phyloP scores from a whole-genome alignment of 2,888 invertebrate species.

The Tromatobia lineatoria region DNA sequence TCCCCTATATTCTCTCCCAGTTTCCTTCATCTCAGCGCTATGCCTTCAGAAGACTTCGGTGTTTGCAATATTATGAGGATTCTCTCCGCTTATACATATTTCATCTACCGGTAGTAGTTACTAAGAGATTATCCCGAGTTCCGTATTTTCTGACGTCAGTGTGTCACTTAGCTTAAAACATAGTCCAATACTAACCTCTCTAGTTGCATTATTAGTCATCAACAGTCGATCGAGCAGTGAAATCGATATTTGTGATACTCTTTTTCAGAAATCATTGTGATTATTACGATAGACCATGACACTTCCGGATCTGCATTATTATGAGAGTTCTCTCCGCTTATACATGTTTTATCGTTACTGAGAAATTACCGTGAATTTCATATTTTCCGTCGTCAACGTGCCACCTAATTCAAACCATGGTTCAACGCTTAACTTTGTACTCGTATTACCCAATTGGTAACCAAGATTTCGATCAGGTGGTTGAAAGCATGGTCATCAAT shows the following conservation, averaged over 20 bases:
- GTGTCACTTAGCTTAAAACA: not conserved
- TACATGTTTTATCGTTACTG: not conserved
- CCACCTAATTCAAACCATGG: not conserved
- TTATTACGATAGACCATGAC: too few relatives aligned
- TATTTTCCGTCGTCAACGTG: not conserved
- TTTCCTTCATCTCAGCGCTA: not conserved
- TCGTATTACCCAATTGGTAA: not conserved
- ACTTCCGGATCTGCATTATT: slow-evolving; percentile 6
- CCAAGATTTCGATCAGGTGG: not conserved
- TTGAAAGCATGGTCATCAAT: not conserved
- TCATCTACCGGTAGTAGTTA: not conserved
- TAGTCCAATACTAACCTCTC: not conserved
- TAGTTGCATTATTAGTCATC: not conserved
- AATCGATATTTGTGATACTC: too few relatives aligned
- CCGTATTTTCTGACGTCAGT: not conserved
- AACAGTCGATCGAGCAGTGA: too few relatives aligned
- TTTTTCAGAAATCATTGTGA: too few relatives aligned
- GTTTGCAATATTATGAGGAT: slow-evolving; percentile 26
- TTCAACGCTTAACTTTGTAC: not conserved
- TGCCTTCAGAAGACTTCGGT: not conserved
- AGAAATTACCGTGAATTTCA: not conserved
- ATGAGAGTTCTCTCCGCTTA: slow-evolving; percentile 17
- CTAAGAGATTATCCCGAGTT: not conserved
- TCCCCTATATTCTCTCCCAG: not conserved
- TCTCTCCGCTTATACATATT: slow-evolving; percentile 10